phyloP scores from a whole-genome alignment of 2,113 vertebrate species.

The Atlantisia rogersi region DNA sequence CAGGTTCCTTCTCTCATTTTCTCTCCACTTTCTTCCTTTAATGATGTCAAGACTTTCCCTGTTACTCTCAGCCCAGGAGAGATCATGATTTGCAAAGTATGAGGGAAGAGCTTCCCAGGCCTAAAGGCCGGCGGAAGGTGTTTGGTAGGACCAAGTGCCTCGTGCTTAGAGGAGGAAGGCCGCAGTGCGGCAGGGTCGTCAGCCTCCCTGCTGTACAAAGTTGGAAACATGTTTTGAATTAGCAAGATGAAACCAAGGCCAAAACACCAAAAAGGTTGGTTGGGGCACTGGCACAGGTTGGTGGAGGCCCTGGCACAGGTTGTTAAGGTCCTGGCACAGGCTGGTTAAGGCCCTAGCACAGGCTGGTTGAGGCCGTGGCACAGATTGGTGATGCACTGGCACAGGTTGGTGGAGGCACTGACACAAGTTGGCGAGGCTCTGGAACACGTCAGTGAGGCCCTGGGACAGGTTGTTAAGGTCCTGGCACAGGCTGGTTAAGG shows the following conservation, averaged over 20 bases:
- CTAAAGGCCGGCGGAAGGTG: not conserved
- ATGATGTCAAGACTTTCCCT: not conserved
- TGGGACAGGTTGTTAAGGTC: too few relatives aligned
- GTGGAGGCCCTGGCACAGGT: too few relatives aligned
- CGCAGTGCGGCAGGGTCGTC: not conserved
- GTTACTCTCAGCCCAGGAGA: not conserved
- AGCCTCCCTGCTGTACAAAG: not conserved
- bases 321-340: too few relatives aligned
- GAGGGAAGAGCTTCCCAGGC: not conserved
- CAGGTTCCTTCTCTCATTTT: not conserved
- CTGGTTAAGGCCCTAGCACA: too few relatives aligned
- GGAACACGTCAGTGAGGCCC: too few relatives aligned
- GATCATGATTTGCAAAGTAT: not conserved
- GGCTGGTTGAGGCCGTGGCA: too few relatives aligned
- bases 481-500: too few relatives aligned
- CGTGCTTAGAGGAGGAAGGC: not conserved
- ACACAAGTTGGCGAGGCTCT: too few relatives aligned
- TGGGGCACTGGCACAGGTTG: too few relatives aligned
- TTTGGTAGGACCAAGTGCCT: not conserved
- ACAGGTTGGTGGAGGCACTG: too few relatives aligned
- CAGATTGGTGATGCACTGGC: too few relatives aligned
- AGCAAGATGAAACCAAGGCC: not conserved
- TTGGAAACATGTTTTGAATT: too few relatives aligned
- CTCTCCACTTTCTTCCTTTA: not conserved
- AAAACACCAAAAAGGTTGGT: not conserved